Base-by-base conservation (phyloP, 2,113 vertebrate species). In the Lamprotornis superbus region DNA sequence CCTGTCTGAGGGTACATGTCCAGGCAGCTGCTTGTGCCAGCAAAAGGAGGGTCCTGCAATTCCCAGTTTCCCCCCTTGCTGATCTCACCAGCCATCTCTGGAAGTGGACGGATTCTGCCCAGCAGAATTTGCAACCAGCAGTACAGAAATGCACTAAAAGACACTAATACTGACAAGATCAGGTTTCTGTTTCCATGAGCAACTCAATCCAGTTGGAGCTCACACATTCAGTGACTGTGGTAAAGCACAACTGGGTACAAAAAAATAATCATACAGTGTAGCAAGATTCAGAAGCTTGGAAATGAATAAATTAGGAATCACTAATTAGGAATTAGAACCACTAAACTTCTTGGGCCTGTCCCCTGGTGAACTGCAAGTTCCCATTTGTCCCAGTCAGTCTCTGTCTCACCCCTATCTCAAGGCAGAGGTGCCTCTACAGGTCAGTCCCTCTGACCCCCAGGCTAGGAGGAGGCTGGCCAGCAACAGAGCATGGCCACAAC, bases 81-180 rank as follows among this genome's bases (percentile, higher is more conserved):
- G 50, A 37, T 52, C 80, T 60, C 37, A 13, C 65, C 78, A 64
- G 49, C 69, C 89, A 50, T 30, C 70, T 84, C 83, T 93, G 79
- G 59, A 85, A 65, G 27, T 4, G 52, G 76, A 88, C 2, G 20
- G 87, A 95, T 93, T 96, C 94, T 8, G 74, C 74, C 63, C 96
- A 94, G 95, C 96, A 96, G 95, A 96, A 93, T 81, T 82, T 86
- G 79, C 90, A 88, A 50, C 64, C 85, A 68, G 79, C 79, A 78
- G 68, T 30, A 90, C 20, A 56, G 68, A 88, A 86, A 70, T n/a
- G 55, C 52, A 81, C 88, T 44, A 39, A 63, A 59, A 69, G 49
- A 50, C 79, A 53, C 46, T 10, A 91, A 86, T 24, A 87, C 80
- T 89, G 93, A 75, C 87, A 60, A 70, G 63, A 85, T 88, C 83